Percentiles rank a stretch among this genome's conserved stretches.
These are phyloP conservation scores for Patella ulyssiponensis DNA, from an alignment of 2,888 invertebrate species.

Conservation along the genomic window DNA sequence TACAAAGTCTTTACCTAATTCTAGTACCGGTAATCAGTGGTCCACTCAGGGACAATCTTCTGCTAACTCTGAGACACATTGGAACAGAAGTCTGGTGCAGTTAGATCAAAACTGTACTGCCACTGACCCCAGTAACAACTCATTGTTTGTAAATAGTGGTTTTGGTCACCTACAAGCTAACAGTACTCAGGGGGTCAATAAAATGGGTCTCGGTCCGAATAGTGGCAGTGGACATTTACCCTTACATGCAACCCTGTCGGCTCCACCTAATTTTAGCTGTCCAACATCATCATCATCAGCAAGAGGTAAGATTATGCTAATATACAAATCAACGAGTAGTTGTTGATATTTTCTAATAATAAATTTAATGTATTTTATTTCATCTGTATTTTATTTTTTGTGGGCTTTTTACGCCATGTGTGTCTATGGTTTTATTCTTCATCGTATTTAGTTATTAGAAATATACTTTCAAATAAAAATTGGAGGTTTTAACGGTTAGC, in stretches of 20 bases:
- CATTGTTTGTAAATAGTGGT: background rate
- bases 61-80: background rate
- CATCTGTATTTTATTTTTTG: too few species aligned
- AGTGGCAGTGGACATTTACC: constrained; percentile 49
- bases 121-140: background rate
- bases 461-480: too few species aligned
- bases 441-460: too few species aligned
- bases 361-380: too few species aligned
- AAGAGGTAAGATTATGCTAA: constrained; percentile 27
- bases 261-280: constrained; percentile 63
- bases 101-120: background rate
- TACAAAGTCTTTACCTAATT: background rate
- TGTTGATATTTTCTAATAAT: too few species aligned
- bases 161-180: background rate
- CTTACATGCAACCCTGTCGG: constrained; percentile 67
- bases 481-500: too few species aligned
- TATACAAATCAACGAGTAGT: too few species aligned
- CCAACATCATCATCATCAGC: constrained; percentile 26
- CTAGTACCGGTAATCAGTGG: background rate
- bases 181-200: background rate
- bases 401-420: too few species aligned
- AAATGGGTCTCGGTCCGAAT: background rate
- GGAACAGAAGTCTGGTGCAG: background rate
- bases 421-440: too few species aligned
- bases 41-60: background rate